Percentiles rank a stretch among this genome's conserved stretches.
These are phyloP conservation scores for Macaca nemestrina DNA, from an alignment of 2,113 vertebrate species.

Conservation along the genomic window DNA sequence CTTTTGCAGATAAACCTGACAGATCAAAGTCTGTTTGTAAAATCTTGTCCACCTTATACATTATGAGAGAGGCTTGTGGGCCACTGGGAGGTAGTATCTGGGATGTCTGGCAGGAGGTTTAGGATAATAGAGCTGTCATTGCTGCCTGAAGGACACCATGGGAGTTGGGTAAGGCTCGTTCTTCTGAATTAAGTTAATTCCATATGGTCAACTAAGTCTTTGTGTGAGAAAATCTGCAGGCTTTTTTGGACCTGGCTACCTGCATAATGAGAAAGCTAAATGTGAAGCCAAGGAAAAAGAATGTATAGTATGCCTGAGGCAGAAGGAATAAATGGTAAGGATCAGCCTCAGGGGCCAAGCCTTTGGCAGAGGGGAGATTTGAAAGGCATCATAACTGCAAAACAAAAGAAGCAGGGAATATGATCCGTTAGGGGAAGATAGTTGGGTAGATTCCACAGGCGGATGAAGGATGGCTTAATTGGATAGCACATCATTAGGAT, in stretches of 20 bases:
- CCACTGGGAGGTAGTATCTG: neutral
- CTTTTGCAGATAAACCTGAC: slow-evolving; percentile 11
- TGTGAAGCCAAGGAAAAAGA: neutral
- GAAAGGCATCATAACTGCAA: neutral
- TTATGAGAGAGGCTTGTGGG: neutral
- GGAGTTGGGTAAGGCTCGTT: neutral
- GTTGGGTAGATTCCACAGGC: neutral
- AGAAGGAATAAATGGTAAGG: slow-evolving; percentile 23
- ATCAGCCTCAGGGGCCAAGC: neutral
- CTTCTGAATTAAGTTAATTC: slow-evolving; percentile 18
- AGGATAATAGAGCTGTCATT: neutral
- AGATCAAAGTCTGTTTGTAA: neutral
- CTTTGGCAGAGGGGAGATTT: neutral
- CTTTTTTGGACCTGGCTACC: neutral
- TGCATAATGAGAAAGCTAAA: neutral
- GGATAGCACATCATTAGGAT: neutral
- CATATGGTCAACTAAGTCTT: neutral
- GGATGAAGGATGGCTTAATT: neutral
- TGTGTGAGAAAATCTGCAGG: neutral
- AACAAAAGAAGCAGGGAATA: neutral
- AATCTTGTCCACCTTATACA: neutral
- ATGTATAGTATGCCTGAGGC: neutral
- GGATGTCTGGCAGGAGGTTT: neutral
- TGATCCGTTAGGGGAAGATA: neutral
- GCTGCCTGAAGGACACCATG: neutral